Percentiles rank a stretch among this genome's conserved stretches.
Conservation (phyloP, 2,113 vertebrate species). For the Hystrix cristata region DNA sequence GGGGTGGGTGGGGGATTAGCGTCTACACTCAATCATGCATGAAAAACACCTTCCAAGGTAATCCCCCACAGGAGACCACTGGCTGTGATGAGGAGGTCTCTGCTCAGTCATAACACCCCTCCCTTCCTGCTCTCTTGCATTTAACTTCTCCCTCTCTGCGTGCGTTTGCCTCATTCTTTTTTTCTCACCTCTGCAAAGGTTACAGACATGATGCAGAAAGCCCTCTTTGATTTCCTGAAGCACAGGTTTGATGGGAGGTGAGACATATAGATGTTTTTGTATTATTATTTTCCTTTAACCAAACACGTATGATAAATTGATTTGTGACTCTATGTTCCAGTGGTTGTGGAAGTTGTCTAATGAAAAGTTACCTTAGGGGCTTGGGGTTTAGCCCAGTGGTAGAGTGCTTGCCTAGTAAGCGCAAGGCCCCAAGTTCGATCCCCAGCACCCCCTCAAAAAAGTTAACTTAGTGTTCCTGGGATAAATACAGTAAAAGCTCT, state of each 20-base stretch:
- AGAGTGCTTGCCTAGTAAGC: too few relatives aligned
- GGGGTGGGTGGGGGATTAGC: background rate
- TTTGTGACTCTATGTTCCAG: slow-evolving; percentile 58
- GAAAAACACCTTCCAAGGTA: background rate
- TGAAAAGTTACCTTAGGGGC: background rate
- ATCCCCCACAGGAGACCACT: background rate
- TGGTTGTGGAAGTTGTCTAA: slow-evolving; percentile 10
- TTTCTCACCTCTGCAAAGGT: slow-evolving; percentile 91
- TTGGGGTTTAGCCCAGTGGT: too few relatives aligned
- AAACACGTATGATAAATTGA: slow-evolving; percentile 49
- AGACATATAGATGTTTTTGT: slow-evolving; percentile 87
- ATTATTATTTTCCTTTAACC: slow-evolving; percentile 70
- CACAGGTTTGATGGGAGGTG: slow-evolving; percentile 99
- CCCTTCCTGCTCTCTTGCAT: slow-evolving; percentile 48
- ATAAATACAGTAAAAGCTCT: slow-evolving; percentile 9
- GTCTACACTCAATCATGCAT: background rate
- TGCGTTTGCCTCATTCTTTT: slow-evolving; percentile 83
- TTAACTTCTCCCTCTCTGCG: slow-evolving; percentile 70
- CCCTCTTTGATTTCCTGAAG: slow-evolving; percentile 99
- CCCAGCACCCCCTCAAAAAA: too few relatives aligned
- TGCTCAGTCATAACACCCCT: slow-evolving; percentile 50
- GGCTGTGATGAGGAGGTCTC: slow-evolving; percentile 18
- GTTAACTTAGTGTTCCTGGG: slow-evolving; percentile 29
- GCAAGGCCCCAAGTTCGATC: too few relatives aligned
- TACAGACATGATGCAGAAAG: slow-evolving; percentile 99